phyloP scores from a whole-genome alignment of 2,797 vertebrate species.

The Schizopygopsis pylzovi region DNA sequence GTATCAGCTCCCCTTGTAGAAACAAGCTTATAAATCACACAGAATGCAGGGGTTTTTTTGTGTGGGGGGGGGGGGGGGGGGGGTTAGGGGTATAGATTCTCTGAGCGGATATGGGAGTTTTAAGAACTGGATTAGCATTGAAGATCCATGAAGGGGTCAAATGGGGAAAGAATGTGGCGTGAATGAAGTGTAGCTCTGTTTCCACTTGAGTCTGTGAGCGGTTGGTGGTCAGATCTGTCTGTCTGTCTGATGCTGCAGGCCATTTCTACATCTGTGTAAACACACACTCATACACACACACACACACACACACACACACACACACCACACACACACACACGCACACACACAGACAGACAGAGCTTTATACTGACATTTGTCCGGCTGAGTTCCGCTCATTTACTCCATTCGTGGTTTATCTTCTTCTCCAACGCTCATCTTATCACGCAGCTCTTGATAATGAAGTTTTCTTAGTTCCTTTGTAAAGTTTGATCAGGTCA shows the following conservation, averaged over 20 bases:
- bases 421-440: neutral
- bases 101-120: neutral
- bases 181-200: neutral
- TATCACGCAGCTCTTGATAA: slow-evolving; percentile 11
- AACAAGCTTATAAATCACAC: no score
- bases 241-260: neutral
- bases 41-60: no score
- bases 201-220: neutral
- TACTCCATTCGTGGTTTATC: neutral
- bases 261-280: neutral
- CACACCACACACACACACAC: no score
- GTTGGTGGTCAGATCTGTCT: neutral
- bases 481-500: slow-evolving; percentile 12
- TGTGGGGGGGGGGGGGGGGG: no score
- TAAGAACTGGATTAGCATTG: neutral
- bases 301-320: no score
- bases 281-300: no score
- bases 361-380: neutral
- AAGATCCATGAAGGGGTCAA: neutral
- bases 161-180: neutral
- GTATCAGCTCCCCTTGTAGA: no score
- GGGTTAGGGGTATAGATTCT: neutral
- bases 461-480: slow-evolving; percentile 4
- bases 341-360: neutral
- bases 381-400: neutral